Base-by-base conservation (phyloP, 92 coral and sea anemone genomes). In the Phenganax stokvisi region DNA sequence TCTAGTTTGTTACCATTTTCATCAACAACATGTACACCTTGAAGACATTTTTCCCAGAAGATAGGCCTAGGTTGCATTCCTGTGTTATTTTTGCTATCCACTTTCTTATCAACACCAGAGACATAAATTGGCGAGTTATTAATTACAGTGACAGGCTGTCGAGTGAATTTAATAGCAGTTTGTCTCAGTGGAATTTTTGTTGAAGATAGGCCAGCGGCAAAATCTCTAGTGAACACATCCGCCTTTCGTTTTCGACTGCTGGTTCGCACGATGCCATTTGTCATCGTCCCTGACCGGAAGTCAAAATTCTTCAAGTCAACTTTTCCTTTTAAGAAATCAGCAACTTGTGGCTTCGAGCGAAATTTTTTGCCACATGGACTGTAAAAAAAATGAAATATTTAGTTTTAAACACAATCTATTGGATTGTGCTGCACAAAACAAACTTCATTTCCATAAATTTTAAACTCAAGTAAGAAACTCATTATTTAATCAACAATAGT, bases 321-420 rank as follows among this genome's bases (percentile, higher is more conserved):
- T 51, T 91, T 97, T 65, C 89, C 96, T 54, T 89, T 89, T 58
- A 96, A 87, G 58, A 85, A 89, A 82, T 96, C 91, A 44, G 90
- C 97, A 71, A 96, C 86, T 83, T 96, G 99, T 60, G 99, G 97
- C 83, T 96, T 96, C 27, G 99, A 96, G 12, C 99, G 91, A 68
- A 94, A 86, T 76, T 91, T 91, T 85, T 96, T 96, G 59, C 99
- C 99, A 92, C 92, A 97, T 44, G 99, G 99, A 67, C 99, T 96
- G 77, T 51, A 52, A 61, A 5, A 31, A 59, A 6, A 81, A 61
- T 7, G 37, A 69, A n/a, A 74, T 47, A 8, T 37, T 29, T 11
- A 47, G 55, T 71, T n/a, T 17, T 1, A 71, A 8, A 68, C 10
- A 68, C 8, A 68, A 47, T 12, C 8, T 12, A 47, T 12, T 69